Evolutionary conservation across 2,797 vertebrate genomes (phyloP), one percentile per base, ranked within the genome.

Genomic region (Myotis findleyi): DNA sequence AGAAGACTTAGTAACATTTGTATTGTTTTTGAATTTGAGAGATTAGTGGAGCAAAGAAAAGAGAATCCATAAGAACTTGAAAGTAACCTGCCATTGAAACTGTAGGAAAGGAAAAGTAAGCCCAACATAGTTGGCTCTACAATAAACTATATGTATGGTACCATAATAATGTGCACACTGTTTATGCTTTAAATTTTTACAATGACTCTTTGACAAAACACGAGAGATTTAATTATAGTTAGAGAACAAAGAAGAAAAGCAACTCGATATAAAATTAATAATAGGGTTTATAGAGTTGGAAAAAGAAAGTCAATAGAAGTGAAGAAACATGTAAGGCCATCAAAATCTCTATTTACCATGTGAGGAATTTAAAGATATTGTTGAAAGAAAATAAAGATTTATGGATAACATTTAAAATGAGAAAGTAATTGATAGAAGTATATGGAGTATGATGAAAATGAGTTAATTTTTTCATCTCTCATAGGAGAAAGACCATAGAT

Each of bases 221-320:
- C 23, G 47, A 75, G 36, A 88, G n/a, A 71, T 33, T 38, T 88
- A 89, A 89, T 80, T 89, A 93, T 38, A 94, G 13, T 93, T 84
- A 81, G 30, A 88, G 53, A 75, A 95, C 23, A 82, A 93, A 88
- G 77, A 79, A 93, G 10, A 87, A 84, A 59, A 75, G 7, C 4
- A 84, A 80, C 49, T 90, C 14, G 49, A 57, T 20, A 83, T 75
- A 79, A 89, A 92, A 62, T 91, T 95, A 47, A 76, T 93, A 94
- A 10, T 69, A 72, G 41, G 79, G 14, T 88, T 90, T 64, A 66
- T 1, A 91, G 38, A 96, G 93, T 86, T 87, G 25, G 30, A 64
- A 69, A 33, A 80, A 96, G 36, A 47, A 66, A 89, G 7, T 64
- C 38, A 17, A 9, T 11, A 75, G 18, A 83, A 82, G 16, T 64